phyloP scores from a whole-genome alignment of 2,888 invertebrate genomes.

The Drosophila lutescens region DNA sequence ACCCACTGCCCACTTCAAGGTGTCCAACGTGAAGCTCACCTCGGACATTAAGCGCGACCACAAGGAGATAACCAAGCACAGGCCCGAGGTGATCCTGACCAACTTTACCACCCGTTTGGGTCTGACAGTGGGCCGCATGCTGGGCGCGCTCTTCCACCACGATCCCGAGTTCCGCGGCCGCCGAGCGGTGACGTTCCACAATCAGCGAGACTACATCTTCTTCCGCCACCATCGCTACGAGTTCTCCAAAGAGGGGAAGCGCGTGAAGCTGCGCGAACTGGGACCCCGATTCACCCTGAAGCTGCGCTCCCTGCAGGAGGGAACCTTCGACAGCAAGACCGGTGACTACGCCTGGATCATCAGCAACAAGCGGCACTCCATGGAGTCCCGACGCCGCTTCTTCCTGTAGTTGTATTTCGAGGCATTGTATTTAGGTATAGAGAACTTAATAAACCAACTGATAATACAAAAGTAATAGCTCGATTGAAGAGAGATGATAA shows the following conservation, averaged over 20 bases:
- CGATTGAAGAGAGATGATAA: slow-evolving; percentile 27
- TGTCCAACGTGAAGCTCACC: slow-evolving; percentile 96
- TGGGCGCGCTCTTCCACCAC: slow-evolving; percentile 97
- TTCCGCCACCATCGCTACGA: slow-evolving; percentile 99
- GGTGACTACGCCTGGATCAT: slow-evolving; percentile 99
- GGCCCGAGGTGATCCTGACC: slow-evolving; percentile 97
- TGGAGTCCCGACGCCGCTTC: slow-evolving; percentile 97
- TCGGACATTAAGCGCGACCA: slow-evolving; percentile 92
- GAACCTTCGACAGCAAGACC: slow-evolving; percentile 97
- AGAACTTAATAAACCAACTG: slow-evolving; percentile 48
- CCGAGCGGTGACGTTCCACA: slow-evolving; percentile 98
- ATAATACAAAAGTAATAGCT: slow-evolving; percentile 22
- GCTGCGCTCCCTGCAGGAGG: slow-evolving; percentile 96
- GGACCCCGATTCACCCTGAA: slow-evolving; percentile 98
- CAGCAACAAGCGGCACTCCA: slow-evolving; percentile 94
- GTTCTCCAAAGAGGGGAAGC: slow-evolving; percentile 91
- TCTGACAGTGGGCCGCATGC: slow-evolving; percentile 94
- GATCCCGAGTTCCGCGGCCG: slow-evolving; percentile 97
- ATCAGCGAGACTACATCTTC: slow-evolving; percentile 99
- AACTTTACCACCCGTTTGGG: slow-evolving; percentile 98
- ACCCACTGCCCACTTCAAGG: slow-evolving; percentile 97
- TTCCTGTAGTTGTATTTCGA: slow-evolving; percentile 88
- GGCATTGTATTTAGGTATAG: slow-evolving; percentile 37
- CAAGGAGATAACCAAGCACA: slow-evolving; percentile 92
- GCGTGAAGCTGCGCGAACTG: slow-evolving; percentile 93